These are phyloP conservation scores for Pseudochirops cupreus DNA, from an alignment of 2,797 vertebrate genomes.

Conservation along the genomic window DNA sequence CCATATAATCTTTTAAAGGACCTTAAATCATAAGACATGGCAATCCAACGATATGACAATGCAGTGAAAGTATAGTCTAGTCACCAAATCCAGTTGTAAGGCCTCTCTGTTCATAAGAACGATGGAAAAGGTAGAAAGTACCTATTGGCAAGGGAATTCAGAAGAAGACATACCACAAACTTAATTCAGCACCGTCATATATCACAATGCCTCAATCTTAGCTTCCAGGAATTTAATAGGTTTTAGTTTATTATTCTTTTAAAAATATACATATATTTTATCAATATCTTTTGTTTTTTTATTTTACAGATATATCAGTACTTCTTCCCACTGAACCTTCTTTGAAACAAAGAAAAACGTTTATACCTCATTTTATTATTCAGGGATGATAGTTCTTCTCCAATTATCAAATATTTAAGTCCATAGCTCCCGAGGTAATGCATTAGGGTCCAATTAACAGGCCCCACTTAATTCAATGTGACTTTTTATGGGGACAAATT, in stretches of 20 bases:
- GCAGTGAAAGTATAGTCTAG: neutral
- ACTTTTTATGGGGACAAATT: neutral
- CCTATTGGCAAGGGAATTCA: neutral
- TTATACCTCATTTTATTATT: constrained; percentile 43
- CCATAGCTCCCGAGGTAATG: constrained; percentile 11
- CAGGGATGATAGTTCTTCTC: constrained; percentile 4
- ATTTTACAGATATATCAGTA: neutral
- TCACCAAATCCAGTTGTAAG: neutral
- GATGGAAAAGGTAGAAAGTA: neutral
- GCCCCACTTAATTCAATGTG: constrained; percentile 4
- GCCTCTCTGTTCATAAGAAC: neutral
- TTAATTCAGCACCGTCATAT: neutral
- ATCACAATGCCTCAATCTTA: neutral
- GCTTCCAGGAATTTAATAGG: neutral
- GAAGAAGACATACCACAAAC: neutral
- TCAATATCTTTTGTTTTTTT: neutral
- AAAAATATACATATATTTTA: neutral
- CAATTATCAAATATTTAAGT: constrained; percentile 13
- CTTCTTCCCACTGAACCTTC: neutral
- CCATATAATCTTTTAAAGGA: neutral
- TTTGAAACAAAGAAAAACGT: neutral
- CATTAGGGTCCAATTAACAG: neutral
- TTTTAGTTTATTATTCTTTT: constrained; percentile 39
- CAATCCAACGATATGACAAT: neutral
- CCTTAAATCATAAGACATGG: neutral